Conservation (phyloP, 1,140 invertebrate genomes). For the Microplitis mediator region DNA sequence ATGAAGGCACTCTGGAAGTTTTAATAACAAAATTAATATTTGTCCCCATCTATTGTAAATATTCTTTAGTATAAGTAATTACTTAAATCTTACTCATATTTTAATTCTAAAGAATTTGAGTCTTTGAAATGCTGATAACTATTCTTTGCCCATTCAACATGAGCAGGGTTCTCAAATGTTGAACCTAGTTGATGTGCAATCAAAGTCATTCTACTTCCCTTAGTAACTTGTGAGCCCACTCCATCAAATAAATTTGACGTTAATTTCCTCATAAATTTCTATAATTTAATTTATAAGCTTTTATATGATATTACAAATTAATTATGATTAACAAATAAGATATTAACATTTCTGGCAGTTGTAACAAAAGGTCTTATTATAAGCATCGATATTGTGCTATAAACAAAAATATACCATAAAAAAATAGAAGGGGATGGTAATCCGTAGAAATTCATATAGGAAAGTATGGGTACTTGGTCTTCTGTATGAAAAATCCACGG, state of each 20-base stretch:
- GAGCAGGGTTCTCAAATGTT: constrained; percentile 41
- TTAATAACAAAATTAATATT: constrained; percentile 8
- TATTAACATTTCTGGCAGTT: no score
- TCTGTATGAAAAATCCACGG: no score
- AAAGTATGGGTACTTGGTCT: no score
- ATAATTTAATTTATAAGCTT: constrained; percentile 10
- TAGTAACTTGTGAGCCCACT: constrained; percentile 32
- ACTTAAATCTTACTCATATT: constrained; percentile 13
- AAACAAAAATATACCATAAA: no score
- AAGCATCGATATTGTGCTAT: no score
- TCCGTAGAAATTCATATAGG: no score
- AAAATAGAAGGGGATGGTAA: no score
- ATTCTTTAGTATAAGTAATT: not conserved
- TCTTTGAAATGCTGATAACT: constrained; percentile 17
- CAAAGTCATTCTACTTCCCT: constrained; percentile 60
- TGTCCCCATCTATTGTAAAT: not conserved
- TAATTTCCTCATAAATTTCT: constrained; percentile 51
- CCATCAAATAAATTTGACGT: constrained; percentile 45
- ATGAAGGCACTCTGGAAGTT: constrained; percentile 43
- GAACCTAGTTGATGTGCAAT: constrained; percentile 55
- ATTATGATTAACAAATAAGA: no score
- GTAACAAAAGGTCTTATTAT: no score
- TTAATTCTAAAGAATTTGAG: constrained; percentile 15
- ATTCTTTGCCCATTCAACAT: constrained; percentile 42
- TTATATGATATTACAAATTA: not conserved